phyloP scores from a whole-genome alignment of 1,140 invertebrate species.

The Papilio helenus region DNA sequence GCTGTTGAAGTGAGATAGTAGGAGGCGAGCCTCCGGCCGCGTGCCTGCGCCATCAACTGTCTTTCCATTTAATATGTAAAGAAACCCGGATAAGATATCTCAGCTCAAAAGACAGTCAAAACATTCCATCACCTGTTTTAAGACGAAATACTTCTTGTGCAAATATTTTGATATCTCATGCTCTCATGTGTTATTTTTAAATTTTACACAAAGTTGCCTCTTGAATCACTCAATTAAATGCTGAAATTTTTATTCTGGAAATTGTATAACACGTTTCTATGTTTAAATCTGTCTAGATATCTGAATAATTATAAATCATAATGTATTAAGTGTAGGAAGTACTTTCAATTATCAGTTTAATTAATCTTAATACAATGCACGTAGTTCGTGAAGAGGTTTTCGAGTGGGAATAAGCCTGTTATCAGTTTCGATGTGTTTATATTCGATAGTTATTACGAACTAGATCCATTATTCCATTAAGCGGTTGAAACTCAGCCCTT shows the following conservation, averaged over 20 bases:
- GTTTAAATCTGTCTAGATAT: not conserved
- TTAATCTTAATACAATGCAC: slow-evolving; percentile 28
- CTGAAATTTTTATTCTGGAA: not conserved
- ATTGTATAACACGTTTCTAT: not conserved
- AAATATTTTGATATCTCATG: slow-evolving; percentile 55
- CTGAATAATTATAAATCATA: not conserved
- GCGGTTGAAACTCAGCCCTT: slow-evolving; percentile 26
- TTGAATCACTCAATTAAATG: slow-evolving; percentile 5
- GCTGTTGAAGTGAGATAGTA: slow-evolving; percentile 48
- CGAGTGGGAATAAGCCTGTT: slow-evolving; percentile 1
- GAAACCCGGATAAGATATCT: slow-evolving; percentile 60
- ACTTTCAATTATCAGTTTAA: slow-evolving; percentile 11
- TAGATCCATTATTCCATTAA: slow-evolving; percentile 30
- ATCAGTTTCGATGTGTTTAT: slow-evolving; percentile 6
- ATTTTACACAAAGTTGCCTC: not conserved
- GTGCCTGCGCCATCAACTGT: slow-evolving; percentile 53
- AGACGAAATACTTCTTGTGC: slow-evolving; percentile 49
- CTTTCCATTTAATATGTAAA: slow-evolving; percentile 56
- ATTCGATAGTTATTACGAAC: slow-evolving; percentile 23
- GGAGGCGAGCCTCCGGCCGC: slow-evolving; percentile 59
- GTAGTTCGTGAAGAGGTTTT: slow-evolving; percentile 1
- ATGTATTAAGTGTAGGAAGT: not conserved
- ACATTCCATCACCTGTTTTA: slow-evolving; percentile 41
- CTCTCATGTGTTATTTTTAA: slow-evolving; percentile 44
- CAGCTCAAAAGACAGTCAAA: slow-evolving; percentile 45